Evolutionary conservation across 1,140 invertebrate species (phyloP).

Genomic region (Neomicropteryx cornuta): DNA sequence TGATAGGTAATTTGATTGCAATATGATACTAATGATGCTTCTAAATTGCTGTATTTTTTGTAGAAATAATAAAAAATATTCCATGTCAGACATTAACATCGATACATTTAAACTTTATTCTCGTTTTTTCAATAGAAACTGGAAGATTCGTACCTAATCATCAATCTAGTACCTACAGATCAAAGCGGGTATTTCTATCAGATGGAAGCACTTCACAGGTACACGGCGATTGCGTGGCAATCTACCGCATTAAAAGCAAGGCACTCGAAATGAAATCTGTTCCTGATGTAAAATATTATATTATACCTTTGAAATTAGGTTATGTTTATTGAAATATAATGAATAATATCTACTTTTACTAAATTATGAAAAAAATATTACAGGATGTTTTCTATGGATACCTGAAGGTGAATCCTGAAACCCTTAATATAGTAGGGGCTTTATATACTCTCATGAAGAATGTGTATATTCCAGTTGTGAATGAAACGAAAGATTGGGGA

Average conservation of each 20-base stretch:
- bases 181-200: constrained; percentile 31
- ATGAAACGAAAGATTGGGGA: constrained; percentile 27
- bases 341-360: background rate
- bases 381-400: constrained; percentile 28
- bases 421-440: constrained; percentile 28
- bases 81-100: constrained; percentile 16
- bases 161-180: constrained; percentile 27
- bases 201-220: constrained; percentile 24
- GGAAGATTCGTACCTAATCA: constrained; percentile 30
- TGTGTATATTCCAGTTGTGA: constrained; percentile 24
- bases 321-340: too few relatives aligned
- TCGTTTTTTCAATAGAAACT: constrained; percentile 9
- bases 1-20: background rate
- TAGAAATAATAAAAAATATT: constrained; percentile 5
- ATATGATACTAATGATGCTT: constrained; percentile 2
- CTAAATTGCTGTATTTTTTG: background rate
- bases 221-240: constrained; percentile 25
- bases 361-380: constrained; percentile 1
- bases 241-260: constrained; percentile 33
- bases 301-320: background rate
- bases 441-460: constrained; percentile 25
- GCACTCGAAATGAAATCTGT: constrained; percentile 28
- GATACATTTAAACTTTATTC: background rate
- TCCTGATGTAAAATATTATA: constrained; percentile 22
- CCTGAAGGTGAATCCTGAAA: constrained; percentile 28